Conservation (phyloP, 1,140 invertebrate genomes). For the Cephus cinctus region DNA sequence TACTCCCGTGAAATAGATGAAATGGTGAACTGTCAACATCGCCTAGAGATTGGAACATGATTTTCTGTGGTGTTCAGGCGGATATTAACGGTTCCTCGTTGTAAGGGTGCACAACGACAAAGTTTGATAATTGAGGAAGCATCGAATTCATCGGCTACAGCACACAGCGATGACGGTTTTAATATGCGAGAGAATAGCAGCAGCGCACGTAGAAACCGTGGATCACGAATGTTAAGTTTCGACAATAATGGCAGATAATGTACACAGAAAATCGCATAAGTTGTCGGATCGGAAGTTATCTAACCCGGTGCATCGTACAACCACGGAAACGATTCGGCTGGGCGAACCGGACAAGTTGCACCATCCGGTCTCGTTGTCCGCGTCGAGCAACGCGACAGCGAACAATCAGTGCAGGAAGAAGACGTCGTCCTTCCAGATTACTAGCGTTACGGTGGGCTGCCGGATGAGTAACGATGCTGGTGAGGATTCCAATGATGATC, state of each 20-base stretch:
- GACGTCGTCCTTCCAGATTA: conserved; percentile 91
- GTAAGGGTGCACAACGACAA: too few species aligned
- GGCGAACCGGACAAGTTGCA: conserved; percentile 60
- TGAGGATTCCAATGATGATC: conserved; percentile 89
- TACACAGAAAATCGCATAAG: conserved; percentile 49
- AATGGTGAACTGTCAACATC: not conserved
- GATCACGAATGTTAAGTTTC: conserved; percentile 22
- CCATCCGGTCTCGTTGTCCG: conserved; percentile 31
- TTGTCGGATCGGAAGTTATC: conserved; percentile 41
- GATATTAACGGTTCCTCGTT: too few species aligned
- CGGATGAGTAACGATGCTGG: conserved; percentile 81
- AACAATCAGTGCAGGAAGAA: conserved; percentile 63
- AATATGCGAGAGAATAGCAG: conserved; percentile 12
- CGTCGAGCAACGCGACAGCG: conserved; percentile 28
- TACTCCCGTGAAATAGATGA: not conserved
- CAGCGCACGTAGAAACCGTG: conserved; percentile 8
- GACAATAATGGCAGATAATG: conserved; percentile 50
- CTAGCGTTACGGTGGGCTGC: conserved; percentile 79
- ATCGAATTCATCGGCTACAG: too few species aligned
- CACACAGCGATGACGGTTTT: conserved; percentile 19
- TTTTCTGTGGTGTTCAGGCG: too few species aligned
- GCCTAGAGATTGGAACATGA: not conserved
- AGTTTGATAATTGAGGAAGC: too few species aligned
- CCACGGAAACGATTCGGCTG: conserved; percentile 73
- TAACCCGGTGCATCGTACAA: conserved; percentile 71